These are phyloP conservation scores for Eupeodes luniger DNA, from an alignment of 2,888 invertebrate genomes.

Conservation along the genomic window DNA sequence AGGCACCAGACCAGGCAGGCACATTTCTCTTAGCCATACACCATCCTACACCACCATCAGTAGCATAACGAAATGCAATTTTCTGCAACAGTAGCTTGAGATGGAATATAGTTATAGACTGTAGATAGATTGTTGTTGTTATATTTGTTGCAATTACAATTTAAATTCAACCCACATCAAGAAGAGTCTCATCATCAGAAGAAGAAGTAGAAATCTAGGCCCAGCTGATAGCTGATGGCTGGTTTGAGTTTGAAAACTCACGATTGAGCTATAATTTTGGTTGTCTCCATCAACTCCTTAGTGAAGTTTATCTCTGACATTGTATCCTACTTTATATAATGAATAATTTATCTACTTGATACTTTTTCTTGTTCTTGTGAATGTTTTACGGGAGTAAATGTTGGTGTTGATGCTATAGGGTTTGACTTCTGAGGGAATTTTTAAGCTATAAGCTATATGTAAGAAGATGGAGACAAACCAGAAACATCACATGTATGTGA, in stretches of 20 bases:
- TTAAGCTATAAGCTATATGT: neutral
- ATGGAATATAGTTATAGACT: neutral
- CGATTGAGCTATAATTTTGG: slow-evolving; percentile 72
- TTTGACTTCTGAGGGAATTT: slow-evolving; percentile 18
- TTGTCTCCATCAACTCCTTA: slow-evolving; percentile 69
- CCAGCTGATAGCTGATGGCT: neutral
- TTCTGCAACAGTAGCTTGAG: slow-evolving; percentile 62
- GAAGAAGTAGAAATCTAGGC: slow-evolving; percentile 13
- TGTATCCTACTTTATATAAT: slow-evolving; percentile 47
- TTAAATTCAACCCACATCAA: neutral
- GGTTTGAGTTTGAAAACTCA: neutral
- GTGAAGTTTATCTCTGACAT: slow-evolving; percentile 68
- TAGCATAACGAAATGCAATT: slow-evolving; percentile 63
- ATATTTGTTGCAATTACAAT: slow-evolving; percentile 6
- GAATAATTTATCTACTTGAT: slow-evolving; percentile 59
- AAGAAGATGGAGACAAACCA: neutral
- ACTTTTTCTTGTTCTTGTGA: neutral
- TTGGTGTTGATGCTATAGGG: neutral
- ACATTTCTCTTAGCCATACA: neutral
- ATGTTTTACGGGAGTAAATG: neutral
- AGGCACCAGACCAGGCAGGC: neutral
- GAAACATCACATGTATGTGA: no score
- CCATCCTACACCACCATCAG: neutral
- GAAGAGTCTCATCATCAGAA: neutral
- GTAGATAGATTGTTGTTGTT: neutral